Percentiles rank a stretch among this genome's conserved stretches.
Evolutionary conservation across 2,888 invertebrate genomes (phyloP).

Genomic region (Lithophane leautieri): DNA sequence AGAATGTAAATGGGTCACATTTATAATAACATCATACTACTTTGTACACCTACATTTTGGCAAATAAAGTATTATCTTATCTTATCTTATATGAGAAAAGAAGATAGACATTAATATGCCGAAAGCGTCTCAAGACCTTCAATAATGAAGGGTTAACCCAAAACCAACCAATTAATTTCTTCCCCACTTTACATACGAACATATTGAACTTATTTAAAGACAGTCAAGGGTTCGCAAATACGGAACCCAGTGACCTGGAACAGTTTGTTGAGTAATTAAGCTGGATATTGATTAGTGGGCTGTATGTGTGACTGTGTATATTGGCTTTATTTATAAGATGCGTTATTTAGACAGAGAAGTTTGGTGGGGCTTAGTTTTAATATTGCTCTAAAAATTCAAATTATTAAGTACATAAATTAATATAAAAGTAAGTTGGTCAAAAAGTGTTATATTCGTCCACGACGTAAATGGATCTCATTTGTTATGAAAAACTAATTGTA

Average conservation of each 20-base stretch:
- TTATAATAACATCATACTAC: no score
- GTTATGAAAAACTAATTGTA: no score
- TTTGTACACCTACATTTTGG: no score
- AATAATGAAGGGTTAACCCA: not conserved
- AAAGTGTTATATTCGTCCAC: no score
- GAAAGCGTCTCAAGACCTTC: not conserved
- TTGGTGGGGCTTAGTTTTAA: not conserved
- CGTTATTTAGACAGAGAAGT: not conserved
- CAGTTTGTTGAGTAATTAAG: conserved; percentile 48
- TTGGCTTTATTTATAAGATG: conserved; percentile 4
- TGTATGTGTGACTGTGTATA: conserved; percentile 7
- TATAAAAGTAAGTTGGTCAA: no score
- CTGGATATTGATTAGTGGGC: conserved; percentile 41
- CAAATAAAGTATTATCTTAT: no score
- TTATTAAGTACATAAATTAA: no score
- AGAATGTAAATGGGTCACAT: no score
- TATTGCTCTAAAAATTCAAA: not conserved
- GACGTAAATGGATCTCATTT: no score
- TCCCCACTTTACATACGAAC: conserved; percentile 26
- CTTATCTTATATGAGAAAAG: no score
- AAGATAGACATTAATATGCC: not conserved
- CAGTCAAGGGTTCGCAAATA: conserved; percentile 27
- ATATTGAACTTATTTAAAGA: conserved; percentile 36
- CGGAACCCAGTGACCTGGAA: conserved; percentile 37
- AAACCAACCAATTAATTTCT: conserved; percentile 21